Percentiles rank a stretch among this genome's conserved stretches.
Conservation (phyloP, 2,888 invertebrate species). For the Melanotus villosus region DNA sequence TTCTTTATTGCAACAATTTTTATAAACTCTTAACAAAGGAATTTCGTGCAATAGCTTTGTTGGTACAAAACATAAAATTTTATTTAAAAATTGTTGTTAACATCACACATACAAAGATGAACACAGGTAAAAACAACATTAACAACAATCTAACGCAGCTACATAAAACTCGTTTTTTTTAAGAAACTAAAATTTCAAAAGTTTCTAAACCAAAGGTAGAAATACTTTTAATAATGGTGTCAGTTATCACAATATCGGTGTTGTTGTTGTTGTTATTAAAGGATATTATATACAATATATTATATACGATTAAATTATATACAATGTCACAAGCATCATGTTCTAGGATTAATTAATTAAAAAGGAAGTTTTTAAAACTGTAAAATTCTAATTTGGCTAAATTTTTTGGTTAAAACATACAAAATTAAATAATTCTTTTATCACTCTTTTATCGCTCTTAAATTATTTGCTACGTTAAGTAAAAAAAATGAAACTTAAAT, state of each 20-base stretch:
- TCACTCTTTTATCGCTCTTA: too few relatives aligned
- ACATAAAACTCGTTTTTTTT: slow-evolving; percentile 12
- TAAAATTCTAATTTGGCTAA: background rate
- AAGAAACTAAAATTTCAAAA: background rate
- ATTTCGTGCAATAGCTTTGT: slow-evolving; percentile 17
- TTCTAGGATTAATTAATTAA: background rate
- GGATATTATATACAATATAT: slow-evolving; percentile 14
- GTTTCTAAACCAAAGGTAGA: slow-evolving; percentile 14
- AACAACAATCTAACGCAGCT: slow-evolving; percentile 32
- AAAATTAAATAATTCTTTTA: too few relatives aligned
- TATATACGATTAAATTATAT: slow-evolving; percentile 21
- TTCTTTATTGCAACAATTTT: slow-evolving; percentile 41
- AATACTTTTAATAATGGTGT: slow-evolving; percentile 38
- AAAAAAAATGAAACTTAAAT: too few relatives aligned
- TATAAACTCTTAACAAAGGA: slow-evolving; percentile 39
- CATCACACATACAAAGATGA: slow-evolving; percentile 24
- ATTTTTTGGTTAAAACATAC: slow-evolving; percentile 10
- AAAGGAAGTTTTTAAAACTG: background rate
- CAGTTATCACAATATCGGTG: slow-evolving; percentile 41
- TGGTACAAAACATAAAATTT: slow-evolving; percentile 31
- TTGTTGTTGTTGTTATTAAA: slow-evolving; percentile 7
- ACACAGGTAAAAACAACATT: slow-evolving; percentile 32
- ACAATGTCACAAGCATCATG: slow-evolving; percentile 16
- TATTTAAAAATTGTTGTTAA: slow-evolving; percentile 28
- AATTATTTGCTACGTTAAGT: too few relatives aligned